A percentile compares a stretch with the other conserved stretches of the same genome.
These are phyloP conservation scores for Aphelenchoides besseyi DNA, from an alignment of 1,140 invertebrate species.

Conservation along the genomic window DNA sequence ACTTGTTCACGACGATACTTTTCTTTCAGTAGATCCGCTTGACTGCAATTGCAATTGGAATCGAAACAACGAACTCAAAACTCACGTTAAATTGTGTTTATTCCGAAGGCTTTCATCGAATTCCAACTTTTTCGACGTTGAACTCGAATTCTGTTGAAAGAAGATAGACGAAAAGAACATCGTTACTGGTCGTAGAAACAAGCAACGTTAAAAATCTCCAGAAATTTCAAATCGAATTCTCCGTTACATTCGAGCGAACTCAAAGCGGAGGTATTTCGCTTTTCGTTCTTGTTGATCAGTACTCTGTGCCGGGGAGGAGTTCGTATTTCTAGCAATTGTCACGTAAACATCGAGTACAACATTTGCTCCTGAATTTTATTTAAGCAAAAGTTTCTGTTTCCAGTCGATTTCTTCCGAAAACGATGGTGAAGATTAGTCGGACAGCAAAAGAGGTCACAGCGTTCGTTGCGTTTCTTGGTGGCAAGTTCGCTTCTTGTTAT, in stretches of 20 bases:
- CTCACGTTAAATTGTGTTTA: background rate
- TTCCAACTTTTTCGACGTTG: background rate
- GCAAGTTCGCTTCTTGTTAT: background rate
- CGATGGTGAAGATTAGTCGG: background rate
- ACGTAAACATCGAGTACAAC: background rate
- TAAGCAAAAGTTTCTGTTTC: background rate
- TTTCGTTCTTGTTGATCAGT: background rate
- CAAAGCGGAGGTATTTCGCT: background rate
- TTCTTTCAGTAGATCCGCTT: constrained; percentile 27
- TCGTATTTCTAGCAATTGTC: background rate
- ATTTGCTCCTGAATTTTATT: background rate
- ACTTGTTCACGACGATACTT: background rate
- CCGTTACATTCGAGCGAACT: background rate
- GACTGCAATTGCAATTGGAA: constrained; percentile 9
- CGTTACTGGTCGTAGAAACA: too few relatives aligned
- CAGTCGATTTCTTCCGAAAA: background rate
- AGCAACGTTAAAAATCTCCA: too few relatives aligned
- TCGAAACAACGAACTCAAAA: background rate
- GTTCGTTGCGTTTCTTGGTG: constrained; percentile 18
- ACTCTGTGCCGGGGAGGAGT: background rate
- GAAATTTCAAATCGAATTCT: background rate
- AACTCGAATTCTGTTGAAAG: background rate
- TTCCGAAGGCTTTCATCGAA: background rate
- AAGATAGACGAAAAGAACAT: background rate
- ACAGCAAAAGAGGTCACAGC: constrained; percentile 15